A percentile compares a stretch with the other conserved stretches of the same genome.
Evolutionary conservation across 2,113 vertebrate genomes (phyloP).

Genomic region (Syngnathus typhle): DNA sequence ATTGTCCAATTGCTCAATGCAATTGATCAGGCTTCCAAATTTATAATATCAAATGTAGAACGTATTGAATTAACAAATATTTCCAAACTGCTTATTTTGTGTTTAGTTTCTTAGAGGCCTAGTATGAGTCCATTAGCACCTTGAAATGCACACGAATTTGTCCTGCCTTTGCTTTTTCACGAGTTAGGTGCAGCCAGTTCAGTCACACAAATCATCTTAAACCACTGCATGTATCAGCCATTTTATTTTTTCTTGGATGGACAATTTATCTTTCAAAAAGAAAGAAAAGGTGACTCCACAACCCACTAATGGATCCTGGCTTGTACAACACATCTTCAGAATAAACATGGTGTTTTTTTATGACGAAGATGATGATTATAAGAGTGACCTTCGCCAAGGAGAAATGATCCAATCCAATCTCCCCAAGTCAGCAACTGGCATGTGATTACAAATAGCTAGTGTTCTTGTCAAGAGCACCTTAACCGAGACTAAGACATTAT

Average conservation of each 20-base stretch:
- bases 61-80: background rate
- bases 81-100: background rate
- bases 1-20: too few species aligned
- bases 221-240: background rate
- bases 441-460: slow-evolving; percentile 15
- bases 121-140: background rate
- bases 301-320: slow-evolving; percentile 1
- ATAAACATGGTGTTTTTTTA: background rate
- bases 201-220: slow-evolving; percentile 3
- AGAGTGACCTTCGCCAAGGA: slow-evolving; percentile 56
- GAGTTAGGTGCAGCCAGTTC: background rate
- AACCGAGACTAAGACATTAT: too few species aligned
- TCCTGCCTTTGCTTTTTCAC: background rate
- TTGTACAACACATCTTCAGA: slow-evolving; percentile 1
- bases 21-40: too few species aligned
- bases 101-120: background rate
- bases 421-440: slow-evolving; percentile 28
- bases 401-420: slow-evolving; percentile 32
- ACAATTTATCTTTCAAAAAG: slow-evolving; percentile 7
- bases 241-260: background rate
- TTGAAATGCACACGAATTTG: background rate
- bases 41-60: too few species aligned
- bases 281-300: background rate
- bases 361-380: slow-evolving; percentile 1
- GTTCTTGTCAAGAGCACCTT: too few species aligned